A percentile compares a stretch with the other conserved stretches of the same genome.
These are phyloP conservation scores for Meteorus cinctellus DNA, from an alignment of 2,888 invertebrate species.

Conservation along the genomic window DNA sequence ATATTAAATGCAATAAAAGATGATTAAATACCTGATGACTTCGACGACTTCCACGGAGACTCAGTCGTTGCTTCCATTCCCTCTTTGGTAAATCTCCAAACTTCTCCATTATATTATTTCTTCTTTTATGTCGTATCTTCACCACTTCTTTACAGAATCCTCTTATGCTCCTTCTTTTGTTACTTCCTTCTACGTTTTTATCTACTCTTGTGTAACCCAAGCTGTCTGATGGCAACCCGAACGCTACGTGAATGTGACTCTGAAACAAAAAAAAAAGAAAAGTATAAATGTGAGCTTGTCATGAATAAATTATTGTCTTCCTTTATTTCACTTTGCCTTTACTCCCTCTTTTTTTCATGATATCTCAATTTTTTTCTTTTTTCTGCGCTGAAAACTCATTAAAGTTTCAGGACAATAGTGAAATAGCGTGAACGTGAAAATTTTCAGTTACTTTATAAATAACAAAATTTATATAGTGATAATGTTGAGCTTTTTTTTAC, in stretches of 20 bases:
- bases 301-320: constrained; percentile 5
- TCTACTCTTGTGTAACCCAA: constrained; percentile 36
- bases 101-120: constrained; percentile 58
- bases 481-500: not conserved
- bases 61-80: constrained; percentile 85
- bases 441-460: too few species aligned
- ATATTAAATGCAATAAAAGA: not conserved
- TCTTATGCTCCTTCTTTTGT: constrained; percentile 22
- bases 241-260: constrained; percentile 40
- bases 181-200: not conserved
- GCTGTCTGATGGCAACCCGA: constrained; percentile 37
- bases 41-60: constrained; percentile 82
- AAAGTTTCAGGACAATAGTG: not conserved
- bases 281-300: constrained; percentile 14
- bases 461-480: too few species aligned
- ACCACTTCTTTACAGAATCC: not conserved
- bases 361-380: not conserved
- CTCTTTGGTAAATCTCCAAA: constrained; percentile 80
- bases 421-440: not conserved
- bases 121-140: constrained; percentile 22
- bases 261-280: constrained; percentile 39
- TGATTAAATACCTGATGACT: constrained; percentile 75
- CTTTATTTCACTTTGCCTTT: not conserved
- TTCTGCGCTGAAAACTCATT: not conserved
- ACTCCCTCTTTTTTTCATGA: not conserved